Conservation (phyloP, 2,113 vertebrate genomes). For the Dasypus novemcinctus region DNA sequence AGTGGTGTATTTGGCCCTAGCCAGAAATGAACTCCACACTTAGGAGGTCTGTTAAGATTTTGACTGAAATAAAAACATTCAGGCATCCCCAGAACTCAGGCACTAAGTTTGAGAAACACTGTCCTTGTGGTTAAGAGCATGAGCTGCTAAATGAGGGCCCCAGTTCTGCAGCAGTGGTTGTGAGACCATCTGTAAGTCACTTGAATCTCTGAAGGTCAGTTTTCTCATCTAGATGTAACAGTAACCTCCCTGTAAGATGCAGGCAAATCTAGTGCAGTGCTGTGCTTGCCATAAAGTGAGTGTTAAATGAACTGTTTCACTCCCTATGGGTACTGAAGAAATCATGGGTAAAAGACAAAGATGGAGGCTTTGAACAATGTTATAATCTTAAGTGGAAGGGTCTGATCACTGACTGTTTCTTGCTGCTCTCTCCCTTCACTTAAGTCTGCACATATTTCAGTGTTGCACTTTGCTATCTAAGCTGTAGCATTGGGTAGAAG, state of each 20-base stretch:
- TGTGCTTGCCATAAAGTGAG: neutral
- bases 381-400: neutral
- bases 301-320: neutral
- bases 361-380: neutral
- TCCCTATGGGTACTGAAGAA: neutral
- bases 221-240: neutral
- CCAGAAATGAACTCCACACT: neutral
- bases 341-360: neutral
- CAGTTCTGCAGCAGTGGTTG: neutral
- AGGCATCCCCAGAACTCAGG: neutral
- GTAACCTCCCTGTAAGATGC: neutral
- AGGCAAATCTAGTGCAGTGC: neutral
- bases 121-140: neutral
- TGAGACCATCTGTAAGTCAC: neutral
- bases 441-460: neutral
- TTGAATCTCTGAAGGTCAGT: neutral
- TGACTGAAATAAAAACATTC: constrained; percentile 5
- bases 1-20: neutral
- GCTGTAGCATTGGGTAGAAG: neutral
- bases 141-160: neutral
- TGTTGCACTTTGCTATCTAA: neutral
- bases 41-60: neutral
- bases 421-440: neutral
- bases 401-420: neutral
- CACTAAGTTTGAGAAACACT: neutral